Conservation (phyloP, 2,113 vertebrate genomes). For the Tinamus guttatus region DNA sequence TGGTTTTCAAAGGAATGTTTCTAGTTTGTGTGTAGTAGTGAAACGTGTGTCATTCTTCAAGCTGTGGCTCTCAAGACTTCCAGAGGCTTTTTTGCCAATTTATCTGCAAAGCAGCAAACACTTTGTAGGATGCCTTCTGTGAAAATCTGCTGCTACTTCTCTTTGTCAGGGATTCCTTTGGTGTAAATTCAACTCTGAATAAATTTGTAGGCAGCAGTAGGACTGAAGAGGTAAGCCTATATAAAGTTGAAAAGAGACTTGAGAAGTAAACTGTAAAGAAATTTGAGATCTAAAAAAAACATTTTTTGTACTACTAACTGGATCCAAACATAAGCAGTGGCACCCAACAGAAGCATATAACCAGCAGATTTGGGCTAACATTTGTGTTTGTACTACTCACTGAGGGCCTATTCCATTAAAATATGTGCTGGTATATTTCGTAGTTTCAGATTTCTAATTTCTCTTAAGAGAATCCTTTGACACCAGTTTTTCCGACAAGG, state of each 20-base stretch:
- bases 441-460: constrained; percentile 20
- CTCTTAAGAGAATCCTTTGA: constrained; percentile 35
- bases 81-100: neutral
- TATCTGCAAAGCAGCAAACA: neutral
- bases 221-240: neutral
- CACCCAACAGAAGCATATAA: neutral
- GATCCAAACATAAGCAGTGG: neutral
- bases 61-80: neutral
- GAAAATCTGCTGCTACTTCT: neutral
- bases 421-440: neutral
- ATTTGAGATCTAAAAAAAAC: neutral
- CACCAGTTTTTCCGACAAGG: constrained; percentile 30
- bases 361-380: neutral
- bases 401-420: neutral
- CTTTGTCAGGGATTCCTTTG: neutral
- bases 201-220: neutral
- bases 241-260: neutral
- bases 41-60: neutral
- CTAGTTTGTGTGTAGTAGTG: neutral
- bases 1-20: neutral
- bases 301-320: neutral
- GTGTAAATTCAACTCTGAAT: neutral
- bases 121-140: neutral
- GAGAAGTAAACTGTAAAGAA: neutral
- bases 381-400: neutral